Evolutionary conservation across 37 sponge, comb jelly and placozoan genomes (phyloP).

Genomic region (Agelas oroides): DNA sequence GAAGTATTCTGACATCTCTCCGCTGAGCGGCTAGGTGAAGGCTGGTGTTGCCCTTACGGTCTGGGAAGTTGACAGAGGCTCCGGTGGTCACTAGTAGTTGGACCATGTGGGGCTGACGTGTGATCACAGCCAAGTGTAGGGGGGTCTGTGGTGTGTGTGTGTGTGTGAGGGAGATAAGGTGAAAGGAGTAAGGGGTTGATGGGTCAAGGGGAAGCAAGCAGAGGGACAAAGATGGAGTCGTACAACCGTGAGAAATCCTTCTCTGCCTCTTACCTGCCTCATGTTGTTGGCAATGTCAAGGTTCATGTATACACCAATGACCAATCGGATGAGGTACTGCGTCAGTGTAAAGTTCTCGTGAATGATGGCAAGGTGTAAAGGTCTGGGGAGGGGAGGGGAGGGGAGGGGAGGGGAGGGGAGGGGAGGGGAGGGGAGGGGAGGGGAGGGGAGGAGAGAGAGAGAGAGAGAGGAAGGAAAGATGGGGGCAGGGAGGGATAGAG

Average conservation of each 20-base stretch:
- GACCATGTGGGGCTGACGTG: constrained; percentile 75
- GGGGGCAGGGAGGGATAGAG: too few relatives aligned
- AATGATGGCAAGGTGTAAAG: constrained; percentile 81
- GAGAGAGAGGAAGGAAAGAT: too few relatives aligned
- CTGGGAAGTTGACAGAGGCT: constrained; percentile 82
- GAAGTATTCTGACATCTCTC: constrained; percentile 60
- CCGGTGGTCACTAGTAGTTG: constrained; percentile 69
- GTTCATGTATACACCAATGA: constrained; percentile 67
- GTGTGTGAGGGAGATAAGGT: too few relatives aligned
- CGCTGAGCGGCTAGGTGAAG: constrained; percentile 78
- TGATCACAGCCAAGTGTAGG: constrained; percentile 89
- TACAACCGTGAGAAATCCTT: too few relatives aligned
- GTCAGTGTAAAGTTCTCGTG: constrained; percentile 75
- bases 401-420: neutral
- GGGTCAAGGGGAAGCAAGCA: neutral
- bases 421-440: neutral
- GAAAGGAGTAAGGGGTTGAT: neutral
- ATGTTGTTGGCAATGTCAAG: constrained; percentile 83
- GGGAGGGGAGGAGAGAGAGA: neutral
- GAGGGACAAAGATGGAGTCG: too few relatives aligned
- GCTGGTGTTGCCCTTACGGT: constrained; percentile 78
- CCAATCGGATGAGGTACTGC: constrained; percentile 64
- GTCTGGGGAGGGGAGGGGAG: constrained; percentile 25
- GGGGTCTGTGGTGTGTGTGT: constrained; percentile 83
- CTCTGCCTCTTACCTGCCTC: constrained; percentile 59